phyloP scores from a whole-genome alignment of 92 coral and sea anemone species.

The Ricordea florida region DNA sequence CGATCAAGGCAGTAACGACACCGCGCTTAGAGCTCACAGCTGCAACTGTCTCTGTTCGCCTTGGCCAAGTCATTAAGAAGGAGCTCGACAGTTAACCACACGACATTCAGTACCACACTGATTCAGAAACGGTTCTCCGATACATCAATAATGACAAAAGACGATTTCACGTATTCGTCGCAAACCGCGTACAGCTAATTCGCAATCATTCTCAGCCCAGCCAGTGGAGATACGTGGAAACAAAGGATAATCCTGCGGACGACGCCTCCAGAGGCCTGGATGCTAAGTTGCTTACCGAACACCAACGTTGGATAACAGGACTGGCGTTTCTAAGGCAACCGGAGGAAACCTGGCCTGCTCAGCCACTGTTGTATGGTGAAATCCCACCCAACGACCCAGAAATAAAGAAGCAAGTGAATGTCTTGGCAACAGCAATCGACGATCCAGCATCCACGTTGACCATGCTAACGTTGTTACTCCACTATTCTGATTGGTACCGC shows the following conservation, averaged over 20 bases:
- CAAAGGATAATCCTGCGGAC: conserved; percentile 53
- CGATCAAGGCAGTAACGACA: conserved; percentile 54
- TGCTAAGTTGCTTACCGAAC: background rate
- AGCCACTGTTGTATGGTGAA: conserved; percentile 34
- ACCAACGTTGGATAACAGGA: conserved; percentile 3
- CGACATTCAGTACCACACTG: conserved; percentile 41
- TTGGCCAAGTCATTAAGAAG: conserved; percentile 37
- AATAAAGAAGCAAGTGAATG: background rate
- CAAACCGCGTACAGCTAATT: conserved; percentile 39
- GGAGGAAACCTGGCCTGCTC: conserved; percentile 48
- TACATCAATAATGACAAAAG: conserved; percentile 33
- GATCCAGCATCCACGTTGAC: background rate
- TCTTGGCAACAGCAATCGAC: background rate
- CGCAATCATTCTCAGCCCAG: conserved; percentile 1
- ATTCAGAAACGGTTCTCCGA: conserved; percentile 54
- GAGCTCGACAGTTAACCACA: conserved; percentile 13
- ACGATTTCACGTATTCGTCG: conserved; percentile 50
- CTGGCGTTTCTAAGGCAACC: conserved; percentile 58
- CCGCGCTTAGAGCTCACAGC: too few species aligned
- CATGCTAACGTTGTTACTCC: background rate
- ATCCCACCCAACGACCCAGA: conserved; percentile 46
- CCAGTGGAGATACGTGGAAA: conserved; percentile 59
- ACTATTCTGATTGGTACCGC: conserved; percentile 48
- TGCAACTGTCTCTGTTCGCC: conserved; percentile 58
- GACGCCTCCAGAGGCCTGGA: conserved; percentile 58